Percentiles rank a stretch among this genome's conserved stretches.
phyloP scores from a whole-genome alignment of 2,888 invertebrate species.

The Anodontia alba region DNA sequence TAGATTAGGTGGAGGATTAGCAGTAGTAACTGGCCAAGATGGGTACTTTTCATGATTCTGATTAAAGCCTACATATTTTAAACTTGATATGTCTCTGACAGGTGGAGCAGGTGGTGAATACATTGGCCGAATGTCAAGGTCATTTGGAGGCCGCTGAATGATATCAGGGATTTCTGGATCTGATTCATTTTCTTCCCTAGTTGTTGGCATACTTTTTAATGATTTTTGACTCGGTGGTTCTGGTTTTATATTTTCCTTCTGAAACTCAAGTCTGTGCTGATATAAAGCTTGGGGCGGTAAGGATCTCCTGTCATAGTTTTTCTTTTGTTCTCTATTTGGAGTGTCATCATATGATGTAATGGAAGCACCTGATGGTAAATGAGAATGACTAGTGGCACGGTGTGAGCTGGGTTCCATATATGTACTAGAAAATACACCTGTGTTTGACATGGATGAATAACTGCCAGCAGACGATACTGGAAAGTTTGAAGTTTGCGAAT shows the following conservation, averaged over 20 bases:
- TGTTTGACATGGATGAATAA: too few species aligned
- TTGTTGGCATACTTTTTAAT: slow-evolving; percentile 59
- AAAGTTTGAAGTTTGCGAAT: too few species aligned
- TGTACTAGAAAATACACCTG: too few species aligned
- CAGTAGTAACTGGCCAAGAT: slow-evolving; percentile 90
- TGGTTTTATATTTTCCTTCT: slow-evolving; percentile 40
- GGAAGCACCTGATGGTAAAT: too few species aligned
- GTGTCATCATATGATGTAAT: too few species aligned
- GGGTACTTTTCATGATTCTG: slow-evolving; percentile 91
- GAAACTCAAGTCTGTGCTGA: slow-evolving; percentile 47
- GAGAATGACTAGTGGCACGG: too few species aligned
- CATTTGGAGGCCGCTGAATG: slow-evolving; percentile 52
- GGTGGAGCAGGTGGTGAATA: slow-evolving; percentile 85
- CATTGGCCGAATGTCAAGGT: slow-evolving; percentile 56
- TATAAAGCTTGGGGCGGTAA: slow-evolving; percentile 63
- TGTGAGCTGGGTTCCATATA: too few species aligned
- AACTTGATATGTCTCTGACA: slow-evolving; percentile 89
- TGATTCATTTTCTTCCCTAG: slow-evolving; percentile 66
- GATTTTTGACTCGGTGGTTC: slow-evolving; percentile 40
- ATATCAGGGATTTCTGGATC: slow-evolving; percentile 61
- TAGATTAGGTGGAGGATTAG: slow-evolving; percentile 86
- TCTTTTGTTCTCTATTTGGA: slow-evolving; percentile 50
- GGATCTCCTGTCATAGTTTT: slow-evolving; percentile 58
- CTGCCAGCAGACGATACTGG: too few species aligned
- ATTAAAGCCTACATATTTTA: slow-evolving; percentile 88